Base-by-base conservation (phyloP, 2,113 vertebrate genomes). In the Paramormyrops kingsleyae region DNA sequence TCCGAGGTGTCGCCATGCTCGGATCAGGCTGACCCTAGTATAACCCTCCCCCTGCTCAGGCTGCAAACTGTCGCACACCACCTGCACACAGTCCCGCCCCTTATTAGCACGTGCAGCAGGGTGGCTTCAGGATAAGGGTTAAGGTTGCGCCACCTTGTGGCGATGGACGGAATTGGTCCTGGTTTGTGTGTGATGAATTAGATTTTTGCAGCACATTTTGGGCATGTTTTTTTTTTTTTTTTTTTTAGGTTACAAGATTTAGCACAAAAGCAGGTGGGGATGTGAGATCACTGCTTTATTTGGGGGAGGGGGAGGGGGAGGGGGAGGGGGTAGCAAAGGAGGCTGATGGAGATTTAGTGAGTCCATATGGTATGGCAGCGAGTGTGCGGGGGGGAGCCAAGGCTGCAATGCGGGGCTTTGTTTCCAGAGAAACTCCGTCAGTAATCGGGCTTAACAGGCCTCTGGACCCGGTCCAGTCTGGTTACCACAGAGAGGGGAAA, bases 371-470 rank as follows among this genome's bases (percentile, higher is more conserved):
- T 74, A 83, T 56, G 84, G 77, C 21, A 84, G 85, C 59, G 0
- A 13, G 46, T 46, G 13, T 44, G 87, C 2, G 52, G 21, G 50
- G 5, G 56, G 84, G 74, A 4, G 62, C 6, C 39, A 47, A 27
- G 19, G 44, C 90, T 88, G 90, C 87, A 84, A 66, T 90, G 87
- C 46, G 50, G 83, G 56, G 88, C 35, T 86, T 24, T 86, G 42
- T 24, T 74, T 66, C 77, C 42, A 87, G 90, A 83, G 83, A 86
- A 89, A 53, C 88, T 74, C 77, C 39, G 24, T 85, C 59, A 86
- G 83, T 90, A 90, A 90, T 89, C 62, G 66, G 88, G 62, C 83
- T 90, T 90, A 90, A 89, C 70, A 17, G 88, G 52, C 21, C 27
- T 17, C 80, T 89, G 87, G 87, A 74, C 15, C 19, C 9, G 13